Evolutionary conservation across 2,888 invertebrate species (phyloP), one percentile per base, ranked within the genome.

Genomic region (Cataglyphis livida): DNA sequence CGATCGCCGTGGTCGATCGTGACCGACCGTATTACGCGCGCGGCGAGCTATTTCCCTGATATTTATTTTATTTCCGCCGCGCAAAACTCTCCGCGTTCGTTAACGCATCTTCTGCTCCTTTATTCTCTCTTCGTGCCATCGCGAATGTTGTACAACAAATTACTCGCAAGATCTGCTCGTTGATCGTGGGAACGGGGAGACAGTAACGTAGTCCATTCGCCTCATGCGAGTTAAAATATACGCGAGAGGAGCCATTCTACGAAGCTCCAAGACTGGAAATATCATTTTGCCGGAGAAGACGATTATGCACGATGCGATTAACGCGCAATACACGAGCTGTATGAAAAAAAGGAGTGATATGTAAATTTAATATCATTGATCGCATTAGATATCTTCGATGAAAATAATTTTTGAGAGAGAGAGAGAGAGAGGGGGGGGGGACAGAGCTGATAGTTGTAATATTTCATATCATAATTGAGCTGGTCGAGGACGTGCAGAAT

Each of bases 21-120:
- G 65, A 51, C 38, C 38, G 64, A 75, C 64, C 65, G 25, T 35
- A 57, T 38, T 18, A 41, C 38, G 44, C 44, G 41, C 62, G 48
- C 35, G 48, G 48, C 35, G 35, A 51, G 38, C 65, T 35, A 51
- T 38, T 65, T 64, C 25, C 7, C 21, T 25, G 64, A 54, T 65
- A 65, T 75, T 65, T 10, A 75, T 75, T 75, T 75, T 51, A 65
- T 51, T 75, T 65, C 51, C 51, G 35, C 35, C 9, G 51, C 75
- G 65, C 12, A 28, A 73, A 54, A 48, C 18, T 18, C 48, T 48
- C 28, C 4, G 28, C 21, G 44, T 44, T 35, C 59, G 59, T 73
- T 62, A 65, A 51, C 51, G 44, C 51, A 12, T 18, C 32, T 75
- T 28, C 73, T 44, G 21, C 44, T 32, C 44, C 4, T 5, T 35